Base-by-base conservation (phyloP, 2,113 vertebrate genomes). In the Halcyon malimbica region DNA sequence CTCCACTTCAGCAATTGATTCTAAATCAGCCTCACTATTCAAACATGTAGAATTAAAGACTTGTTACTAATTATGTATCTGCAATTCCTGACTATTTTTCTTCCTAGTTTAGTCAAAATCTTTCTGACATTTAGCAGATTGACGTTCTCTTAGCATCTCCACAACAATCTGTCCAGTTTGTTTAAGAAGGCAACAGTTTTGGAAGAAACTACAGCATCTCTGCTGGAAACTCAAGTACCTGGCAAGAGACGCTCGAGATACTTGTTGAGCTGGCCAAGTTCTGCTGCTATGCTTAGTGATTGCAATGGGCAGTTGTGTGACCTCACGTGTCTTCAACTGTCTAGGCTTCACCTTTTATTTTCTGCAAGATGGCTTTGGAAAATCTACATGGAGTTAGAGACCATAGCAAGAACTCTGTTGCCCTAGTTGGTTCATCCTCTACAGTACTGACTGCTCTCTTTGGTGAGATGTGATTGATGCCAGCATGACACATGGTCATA, bases 41-140 rank as follows among this genome's bases (percentile, higher is more conserved):
- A 97, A 95, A 94, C 84, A 96, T 56, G 53, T 78, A 84, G 91
- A 88, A 93, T 88, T 91, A 60, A 92, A 89, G 75, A 84, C 83
- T 92, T 62, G 29, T 94, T 95, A 39, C 83, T 92, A 93, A 96
- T 95, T 93, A 87, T 63, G 50, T 84, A 69, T 67, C 70, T 91
- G 56, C 50, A 79, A 82, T 90, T 96, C 74, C 83, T 77, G 73
- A 79, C 88, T 54, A 75, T 92, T 92, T 96, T 97, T 95, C 94
- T 94, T 95, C 94, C 79, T 95, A 95, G 79, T 93, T 96, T 93
- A 95, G 86, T 92, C 35, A 95, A 94, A 94, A 93, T 83, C 80
- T 83, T 73, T 89, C 53, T 95, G 96, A 94, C 88, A 90, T 97
- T 96, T 93, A 96, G 79, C 96, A 96, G 94, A 95, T 95, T 95